A percentile compares a stretch with the other conserved stretches of the same genome.
phyloP scores from a whole-genome alignment of 2,888 invertebrate species.

The Dascillus cervinus region DNA sequence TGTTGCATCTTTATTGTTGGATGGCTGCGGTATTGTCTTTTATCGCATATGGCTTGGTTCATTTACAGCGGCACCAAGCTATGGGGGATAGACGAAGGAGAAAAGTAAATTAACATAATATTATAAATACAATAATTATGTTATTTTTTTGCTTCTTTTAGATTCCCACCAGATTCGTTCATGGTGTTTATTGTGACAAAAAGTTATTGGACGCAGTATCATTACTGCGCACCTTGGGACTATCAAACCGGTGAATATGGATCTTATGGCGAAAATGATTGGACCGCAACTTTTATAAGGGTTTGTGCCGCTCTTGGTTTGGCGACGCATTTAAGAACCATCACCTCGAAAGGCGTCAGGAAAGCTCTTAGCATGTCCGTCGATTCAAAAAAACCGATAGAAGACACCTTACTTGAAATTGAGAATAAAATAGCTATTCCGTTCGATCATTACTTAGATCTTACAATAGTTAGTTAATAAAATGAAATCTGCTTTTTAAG shows the following conservation, averaged over 20 bases:
- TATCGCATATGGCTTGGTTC: constrained; percentile 60
- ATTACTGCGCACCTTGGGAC: constrained; percentile 70
- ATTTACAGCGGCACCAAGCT: constrained; percentile 65
- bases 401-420: constrained; percentile 50
- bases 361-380: constrained; percentile 54
- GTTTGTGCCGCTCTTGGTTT: constrained; percentile 62
- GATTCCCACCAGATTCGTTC: constrained; percentile 64
- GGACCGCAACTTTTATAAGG: constrained; percentile 59
- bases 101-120: constrained; percentile 53
- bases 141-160: constrained; percentile 31
- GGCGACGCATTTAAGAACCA: constrained; percentile 56
- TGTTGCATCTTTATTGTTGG: constrained; percentile 59
- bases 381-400: constrained; percentile 48
- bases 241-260: constrained; percentile 80
- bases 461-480: constrained; percentile 18
- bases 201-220: constrained; percentile 74
- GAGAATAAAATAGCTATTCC: constrained; percentile 36
- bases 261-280: constrained; percentile 61
- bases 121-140: constrained; percentile 1
- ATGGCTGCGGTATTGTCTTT: constrained; percentile 58
- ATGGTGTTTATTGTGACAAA: constrained; percentile 66
- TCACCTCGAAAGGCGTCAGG: constrained; percentile 55
- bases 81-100: constrained; percentile 63
- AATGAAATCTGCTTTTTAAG: too few species aligned
- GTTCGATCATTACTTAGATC: constrained; percentile 33